Evolutionary conservation across 2,797 vertebrate species (phyloP).

Genomic region (Phoeniculus purpureus): DNA sequence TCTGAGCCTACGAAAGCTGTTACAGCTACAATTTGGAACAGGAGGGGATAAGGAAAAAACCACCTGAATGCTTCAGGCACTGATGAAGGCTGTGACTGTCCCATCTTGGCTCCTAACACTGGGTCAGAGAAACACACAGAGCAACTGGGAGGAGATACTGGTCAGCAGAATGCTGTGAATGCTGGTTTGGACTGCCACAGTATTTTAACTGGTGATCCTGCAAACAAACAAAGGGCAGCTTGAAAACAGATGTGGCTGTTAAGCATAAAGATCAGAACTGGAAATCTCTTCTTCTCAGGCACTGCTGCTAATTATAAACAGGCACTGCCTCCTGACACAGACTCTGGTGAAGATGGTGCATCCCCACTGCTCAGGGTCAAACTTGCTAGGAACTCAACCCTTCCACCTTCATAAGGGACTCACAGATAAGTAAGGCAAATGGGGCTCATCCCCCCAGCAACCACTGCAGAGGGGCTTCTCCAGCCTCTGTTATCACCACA

Average conservation of each 20-base stretch:
- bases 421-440: rapidly evolving
- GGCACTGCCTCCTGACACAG: not conserved
- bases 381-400: not conserved
- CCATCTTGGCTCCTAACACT: not conserved
- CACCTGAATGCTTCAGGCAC: not conserved
- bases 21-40: not conserved
- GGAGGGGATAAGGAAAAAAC: not conserved
- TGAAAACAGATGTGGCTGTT: not conserved
- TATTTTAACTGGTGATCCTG: not conserved
- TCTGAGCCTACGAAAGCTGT: not conserved
- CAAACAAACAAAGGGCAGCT: not conserved
- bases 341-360: not conserved
- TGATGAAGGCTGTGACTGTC: not conserved
- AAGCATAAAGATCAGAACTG: not conserved
- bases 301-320: not conserved
- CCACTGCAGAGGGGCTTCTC: not conserved
- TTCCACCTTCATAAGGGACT: not conserved
- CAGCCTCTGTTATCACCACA: not conserved
- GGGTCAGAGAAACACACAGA: not conserved
- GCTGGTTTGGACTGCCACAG: rapidly evolving
- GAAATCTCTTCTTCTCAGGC: not conserved
- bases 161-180: not conserved
- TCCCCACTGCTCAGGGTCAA: not conserved
- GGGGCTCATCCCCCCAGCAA: not conserved
- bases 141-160: not conserved